phyloP scores from a whole-genome alignment of 1,140 invertebrate genomes.

The Adelges cooleyi region DNA sequence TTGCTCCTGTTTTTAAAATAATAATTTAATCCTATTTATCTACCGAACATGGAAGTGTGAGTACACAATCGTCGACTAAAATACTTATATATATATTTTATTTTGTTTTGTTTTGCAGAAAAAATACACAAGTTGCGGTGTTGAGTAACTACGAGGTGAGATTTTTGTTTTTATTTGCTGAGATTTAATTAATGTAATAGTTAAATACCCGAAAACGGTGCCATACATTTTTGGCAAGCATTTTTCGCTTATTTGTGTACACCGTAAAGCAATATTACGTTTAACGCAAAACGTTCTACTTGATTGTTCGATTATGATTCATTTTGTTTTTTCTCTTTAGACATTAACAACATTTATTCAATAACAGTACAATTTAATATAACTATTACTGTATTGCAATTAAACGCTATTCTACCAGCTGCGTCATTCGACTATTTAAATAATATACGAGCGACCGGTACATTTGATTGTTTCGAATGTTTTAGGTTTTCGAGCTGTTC shows the following conservation, averaged over 20 bases:
- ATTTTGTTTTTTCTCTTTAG: not conserved
- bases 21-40: too few species aligned
- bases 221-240: not conserved
- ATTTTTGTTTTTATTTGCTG: not conserved
- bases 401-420: not conserved
- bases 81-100: not conserved
- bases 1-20: too few species aligned
- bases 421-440: not conserved
- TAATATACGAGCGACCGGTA: not conserved
- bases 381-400: too few species aligned
- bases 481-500: not conserved
- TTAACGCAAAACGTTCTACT: too few species aligned
- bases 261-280: too few species aligned
- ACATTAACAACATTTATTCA: not conserved
- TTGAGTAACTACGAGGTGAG: constrained; percentile 22
- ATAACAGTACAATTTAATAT: not conserved
- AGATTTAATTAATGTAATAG: not conserved
- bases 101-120: constrained; percentile 1
- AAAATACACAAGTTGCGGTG: constrained; percentile 28
- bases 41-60: constrained; percentile 18
- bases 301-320: not conserved
- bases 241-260: too few species aligned
- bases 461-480: not conserved
- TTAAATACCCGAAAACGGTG: not conserved
- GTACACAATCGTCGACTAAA: not conserved